Base-by-base conservation (phyloP, 1,140 invertebrate genomes). In the Lordiphosa mommai region DNA sequence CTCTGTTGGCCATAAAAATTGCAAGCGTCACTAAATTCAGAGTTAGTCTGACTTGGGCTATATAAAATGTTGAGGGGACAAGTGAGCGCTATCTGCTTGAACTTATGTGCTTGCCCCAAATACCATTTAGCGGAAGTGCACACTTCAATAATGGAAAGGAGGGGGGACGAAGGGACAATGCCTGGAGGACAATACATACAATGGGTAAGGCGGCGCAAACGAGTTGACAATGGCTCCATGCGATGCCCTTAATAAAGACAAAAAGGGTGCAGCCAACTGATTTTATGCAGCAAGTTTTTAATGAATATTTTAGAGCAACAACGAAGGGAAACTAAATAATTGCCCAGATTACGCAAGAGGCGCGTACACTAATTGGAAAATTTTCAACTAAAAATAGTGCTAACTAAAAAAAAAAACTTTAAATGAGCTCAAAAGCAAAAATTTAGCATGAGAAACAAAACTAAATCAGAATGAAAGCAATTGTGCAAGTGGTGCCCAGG, bases 51-150 rank as follows among this genome's bases (percentile, higher is more conserved):
- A 55, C 17, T 33, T 27, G 48, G 20, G 33, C 7, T 33, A 40
- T 27, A 27, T 12, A 27, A 43, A 43, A 43, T 6, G 8, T 27
- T 10, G 10, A 23, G 10, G 33, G 20, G 43, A 36, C 41, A 37
- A 37, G 46, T 36, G 51, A 34, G 30, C 48, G 30, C 57, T 67
- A 30, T 17, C 33, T 50, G 40, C 46, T 34, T 64, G 46, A 72
- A 68, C 73, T 79, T 69, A 72, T 80, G 60, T 80, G 69, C 69
- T 72, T 73, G 74, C 73, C 60, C 74, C 74, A 80, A 79, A 79
- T 79, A 80, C 69, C 74, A 79, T 79, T 79, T 79, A 79, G 74
- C 53, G 69, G 60, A 79, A 79, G 74, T 73, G 69, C 74, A 61
- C 74, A 80, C 74, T 79, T 79, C 74, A 73, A 69, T 70, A 80